A percentile compares a stretch with the other conserved stretches of the same genome.
phyloP scores from a whole-genome alignment of 2,888 invertebrate species.

The Sceliomorpha sp. region DNA sequence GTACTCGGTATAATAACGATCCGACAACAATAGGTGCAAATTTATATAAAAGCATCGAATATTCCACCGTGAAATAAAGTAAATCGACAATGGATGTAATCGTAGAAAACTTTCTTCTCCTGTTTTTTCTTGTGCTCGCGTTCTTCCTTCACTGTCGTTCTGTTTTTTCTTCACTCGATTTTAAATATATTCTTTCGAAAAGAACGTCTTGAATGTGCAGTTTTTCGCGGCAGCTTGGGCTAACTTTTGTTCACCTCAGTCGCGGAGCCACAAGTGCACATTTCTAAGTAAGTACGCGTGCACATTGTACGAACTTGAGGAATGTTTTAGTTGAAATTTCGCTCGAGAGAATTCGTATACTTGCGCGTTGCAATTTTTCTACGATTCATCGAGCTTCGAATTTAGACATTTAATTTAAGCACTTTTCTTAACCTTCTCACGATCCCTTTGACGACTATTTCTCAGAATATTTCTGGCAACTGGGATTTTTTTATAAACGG shows the following conservation, averaged over 20 bases:
- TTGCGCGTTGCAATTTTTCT: neutral
- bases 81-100: constrained; percentile 29
- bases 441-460: no score
- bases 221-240: constrained; percentile 14
- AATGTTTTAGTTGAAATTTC: constrained; percentile 13
- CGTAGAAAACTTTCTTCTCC: constrained; percentile 24
- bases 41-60: constrained; percentile 37
- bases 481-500: no score
- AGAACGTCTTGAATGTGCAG: constrained; percentile 26
- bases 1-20: constrained; percentile 26
- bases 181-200: constrained; percentile 11
- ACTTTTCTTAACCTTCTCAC: no score
- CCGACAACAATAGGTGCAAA: constrained; percentile 37
- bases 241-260: constrained; percentile 10
- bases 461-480: no score
- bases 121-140: constrained; percentile 1
- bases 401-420: no score
- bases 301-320: constrained; percentile 18
- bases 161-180: constrained; percentile 6
- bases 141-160: neutral
- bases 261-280: constrained; percentile 25
- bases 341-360: neutral
- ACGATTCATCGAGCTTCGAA: neutral
- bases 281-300: constrained; percentile 31
- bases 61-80: constrained; percentile 33